Conservation (phyloP, 2,797 vertebrate genomes). For the Cryptoprocta ferox region DNA sequence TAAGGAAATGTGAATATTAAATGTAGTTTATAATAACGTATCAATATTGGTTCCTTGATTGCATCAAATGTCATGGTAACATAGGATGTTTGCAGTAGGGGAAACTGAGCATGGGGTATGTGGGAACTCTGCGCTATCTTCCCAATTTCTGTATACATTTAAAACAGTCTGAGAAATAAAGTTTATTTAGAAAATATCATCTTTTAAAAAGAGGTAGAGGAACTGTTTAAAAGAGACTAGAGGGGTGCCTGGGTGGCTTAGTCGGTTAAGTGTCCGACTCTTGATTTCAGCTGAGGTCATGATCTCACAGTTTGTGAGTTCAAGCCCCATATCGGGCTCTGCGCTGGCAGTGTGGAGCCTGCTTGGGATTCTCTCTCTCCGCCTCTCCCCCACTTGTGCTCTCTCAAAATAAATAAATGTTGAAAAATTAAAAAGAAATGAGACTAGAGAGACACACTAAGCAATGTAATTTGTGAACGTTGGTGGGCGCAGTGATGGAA, state of each 20-base stretch:
- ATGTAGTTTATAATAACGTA: background rate
- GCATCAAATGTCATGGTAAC: background rate
- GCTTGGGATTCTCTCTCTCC: no score
- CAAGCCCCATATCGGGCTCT: no score
- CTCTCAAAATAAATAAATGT: no score
- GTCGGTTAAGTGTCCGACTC: no score
- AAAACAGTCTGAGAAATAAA: slow-evolving; percentile 17
- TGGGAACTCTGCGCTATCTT: background rate
- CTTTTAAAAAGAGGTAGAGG: background rate
- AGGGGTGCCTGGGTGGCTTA: background rate
- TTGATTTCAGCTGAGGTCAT: no score
- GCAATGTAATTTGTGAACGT: background rate
- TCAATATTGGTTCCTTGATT: background rate
- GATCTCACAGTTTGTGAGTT: no score
- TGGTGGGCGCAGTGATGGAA: background rate
- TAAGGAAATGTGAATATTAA: background rate
- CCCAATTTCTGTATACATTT: background rate
- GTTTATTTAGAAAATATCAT: slow-evolving; percentile 39
- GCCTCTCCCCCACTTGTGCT: no score
- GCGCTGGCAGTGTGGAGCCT: no score
- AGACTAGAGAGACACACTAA: background rate
- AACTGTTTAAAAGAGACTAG: background rate
- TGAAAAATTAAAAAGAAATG: no score
- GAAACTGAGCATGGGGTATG: background rate
- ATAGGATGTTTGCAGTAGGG: background rate